These are phyloP conservation scores for Thaumetopoea pityocampa DNA, from an alignment of 1,140 invertebrate genomes.

Conservation along the genomic window DNA sequence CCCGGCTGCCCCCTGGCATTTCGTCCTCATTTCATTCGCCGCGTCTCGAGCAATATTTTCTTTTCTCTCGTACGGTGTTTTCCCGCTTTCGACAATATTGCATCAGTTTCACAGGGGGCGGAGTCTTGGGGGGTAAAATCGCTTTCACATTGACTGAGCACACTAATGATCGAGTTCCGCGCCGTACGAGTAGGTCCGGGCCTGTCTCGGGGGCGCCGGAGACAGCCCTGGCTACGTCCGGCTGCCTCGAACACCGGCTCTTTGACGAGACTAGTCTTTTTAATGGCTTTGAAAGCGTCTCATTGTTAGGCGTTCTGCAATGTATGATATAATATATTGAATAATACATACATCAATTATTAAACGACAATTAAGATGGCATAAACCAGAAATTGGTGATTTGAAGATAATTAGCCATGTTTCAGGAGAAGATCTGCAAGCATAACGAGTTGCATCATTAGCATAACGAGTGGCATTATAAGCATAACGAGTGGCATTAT, in stretches of 20 bases:
- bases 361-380: not conserved
- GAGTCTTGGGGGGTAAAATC: constrained; percentile 62
- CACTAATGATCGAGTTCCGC: constrained; percentile 73
- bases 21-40: constrained; percentile 58
- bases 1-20: constrained; percentile 61
- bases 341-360: constrained; percentile 14
- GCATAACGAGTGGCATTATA: too few species aligned
- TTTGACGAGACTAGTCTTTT: constrained; percentile 55
- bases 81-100: constrained; percentile 72
- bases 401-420: too few species aligned
- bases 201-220: constrained; percentile 25
- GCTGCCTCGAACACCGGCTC: constrained; percentile 35
- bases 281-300: constrained; percentile 69
- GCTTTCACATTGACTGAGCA: constrained; percentile 71
- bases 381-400: too few species aligned
- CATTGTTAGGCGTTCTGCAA: constrained; percentile 49
- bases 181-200: constrained; percentile 18
- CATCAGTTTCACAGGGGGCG: constrained; percentile 64
- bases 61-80: constrained; percentile 62
- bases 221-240: constrained; percentile 12
- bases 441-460: too few species aligned
- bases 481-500: too few species aligned
- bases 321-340: constrained; percentile 20
- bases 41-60: constrained; percentile 48
- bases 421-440: too few species aligned